Evolutionary conservation across 2,888 invertebrate species (phyloP), one percentile per base, ranked within the genome.

Genomic region (Machimus rusticus): DNA sequence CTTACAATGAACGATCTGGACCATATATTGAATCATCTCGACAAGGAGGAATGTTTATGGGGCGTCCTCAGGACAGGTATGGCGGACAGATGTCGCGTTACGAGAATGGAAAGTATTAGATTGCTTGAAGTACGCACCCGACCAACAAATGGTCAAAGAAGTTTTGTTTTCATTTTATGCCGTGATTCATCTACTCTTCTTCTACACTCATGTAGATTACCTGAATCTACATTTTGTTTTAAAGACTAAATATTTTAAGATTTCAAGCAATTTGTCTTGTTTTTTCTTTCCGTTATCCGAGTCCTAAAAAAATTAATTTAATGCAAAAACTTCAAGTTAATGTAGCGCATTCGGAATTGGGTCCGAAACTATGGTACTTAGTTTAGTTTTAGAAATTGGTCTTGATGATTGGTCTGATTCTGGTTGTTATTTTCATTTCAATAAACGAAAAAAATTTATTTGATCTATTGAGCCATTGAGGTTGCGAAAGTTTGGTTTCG

Each of bases 1-100:
- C 92, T 12, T 93, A 93, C 87, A 93, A 93, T 89, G 93, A 93
- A 88, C 91, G 93, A 23, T 91, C 92, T 1, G 91, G 92, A 51
- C 89, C 89, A 4, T 90, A 90, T 88, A 91, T 92, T 86, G 90
- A 91, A 74, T 89, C 90, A 43, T 89, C 91, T 39, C 90, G 91
- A 16, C 90, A 90, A 78, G 28, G 82, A 8, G 88, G 88, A 46
- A 90, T 92, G 89, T 91, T 91, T 74, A 86, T 88, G 74, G 91
- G 90, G 81, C 90, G 92, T 0, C 91, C 92, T 5, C 91, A 92
- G 88, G 92, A 92, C 89, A 91, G 93, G 8, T 93, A 93, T 88
- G 90, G 91, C 2, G 91, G 91, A 1, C 91, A 90, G 84, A 91
- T 92, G n/a, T 91, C 92, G n/a, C 91, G 92, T 79, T 93, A 92